Base-by-base conservation (phyloP, 2,797 vertebrate genomes). In the Chlorospingus semifuscus region DNA sequence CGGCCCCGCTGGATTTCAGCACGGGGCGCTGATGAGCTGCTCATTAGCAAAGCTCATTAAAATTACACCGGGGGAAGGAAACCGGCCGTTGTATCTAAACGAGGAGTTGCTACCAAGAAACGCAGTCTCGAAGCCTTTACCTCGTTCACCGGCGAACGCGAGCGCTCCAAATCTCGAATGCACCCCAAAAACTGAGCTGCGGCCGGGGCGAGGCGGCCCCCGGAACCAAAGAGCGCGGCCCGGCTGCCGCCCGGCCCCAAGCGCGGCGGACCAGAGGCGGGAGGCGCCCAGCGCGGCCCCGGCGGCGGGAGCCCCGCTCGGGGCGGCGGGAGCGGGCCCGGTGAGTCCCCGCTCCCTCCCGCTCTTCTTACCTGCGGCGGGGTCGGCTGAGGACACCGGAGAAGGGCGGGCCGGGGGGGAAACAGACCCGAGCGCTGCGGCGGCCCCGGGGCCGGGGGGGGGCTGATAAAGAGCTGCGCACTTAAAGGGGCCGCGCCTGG, bases 191-290 rank as follows among this genome's bases (percentile, higher is more conserved):
- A 8, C 0, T 1, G 18, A 78, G 9, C 11, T 0, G 0, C 8
- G 0, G 7, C 37, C 6, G 11, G 12, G 78, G 7, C 27, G 1
- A 12, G 7, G 50, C 55, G 8, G 15, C 0, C 0, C 15, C 53
- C 83, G 95, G 96, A 97, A 97, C 95, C n/a, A 71, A 88, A 15
- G 49, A 39, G n/a, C 71, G 44, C 32, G 50, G 47, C 34, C 2
- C 8, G 1, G 83, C 7, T 82, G 29, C 76, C 49, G 37, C 9
- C 44, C 93, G 93, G 90, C 24, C n/a, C 16, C 1, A 7, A 10
- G 13, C 12, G 2, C 14, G 5, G 6, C 26, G 21, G 13, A 59
- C 79, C 79, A 13, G 56, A 42, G 80, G 56, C 17, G 72, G 55
- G 55, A 57, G 55, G 55, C 55, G 55, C n/a, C 53, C 53, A 15